Evolutionary conservation across 2,113 vertebrate species (phyloP).

Genomic region (Propithecus coquereli): DNA sequence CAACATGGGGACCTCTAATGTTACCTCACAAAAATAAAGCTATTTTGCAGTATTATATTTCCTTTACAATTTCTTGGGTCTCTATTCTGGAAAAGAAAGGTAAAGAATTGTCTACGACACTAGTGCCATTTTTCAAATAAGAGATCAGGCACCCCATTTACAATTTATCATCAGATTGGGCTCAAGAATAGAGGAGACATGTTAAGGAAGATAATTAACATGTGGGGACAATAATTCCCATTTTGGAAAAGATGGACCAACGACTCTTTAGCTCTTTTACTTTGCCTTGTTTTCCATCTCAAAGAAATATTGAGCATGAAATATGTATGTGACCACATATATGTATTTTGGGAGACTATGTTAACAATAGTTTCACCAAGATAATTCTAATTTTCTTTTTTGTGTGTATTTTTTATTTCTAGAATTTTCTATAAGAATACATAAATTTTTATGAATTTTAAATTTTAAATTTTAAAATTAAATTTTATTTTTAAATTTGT

Average conservation of each 20-base stretch:
- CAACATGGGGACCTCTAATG: neutral
- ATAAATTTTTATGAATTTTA: neutral
- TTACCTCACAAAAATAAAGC: conserved; percentile 34
- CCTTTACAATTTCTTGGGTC: neutral
- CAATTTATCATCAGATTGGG: neutral
- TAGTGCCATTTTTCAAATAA: neutral
- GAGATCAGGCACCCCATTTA: neutral
- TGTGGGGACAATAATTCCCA: neutral
- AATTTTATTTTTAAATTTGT: neutral
- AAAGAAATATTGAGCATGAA: conserved; percentile 10
- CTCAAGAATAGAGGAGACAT: neutral
- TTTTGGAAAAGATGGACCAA: neutral
- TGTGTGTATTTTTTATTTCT: conserved; percentile 10
- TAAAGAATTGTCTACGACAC: neutral
- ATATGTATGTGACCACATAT: neutral
- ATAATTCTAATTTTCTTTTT: neutral
- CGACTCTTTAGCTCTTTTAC: conserved; percentile 16
- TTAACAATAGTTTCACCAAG: neutral
- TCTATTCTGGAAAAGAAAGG: conserved; percentile 42
- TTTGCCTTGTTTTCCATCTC: neutral
- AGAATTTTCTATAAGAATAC: neutral
- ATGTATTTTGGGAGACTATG: neutral
- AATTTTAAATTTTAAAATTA: neutral
- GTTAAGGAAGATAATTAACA: neutral
- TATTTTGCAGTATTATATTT: neutral